Base-by-base conservation (phyloP, 2,888 invertebrate genomes). In the Charanyca ferruginea region DNA sequence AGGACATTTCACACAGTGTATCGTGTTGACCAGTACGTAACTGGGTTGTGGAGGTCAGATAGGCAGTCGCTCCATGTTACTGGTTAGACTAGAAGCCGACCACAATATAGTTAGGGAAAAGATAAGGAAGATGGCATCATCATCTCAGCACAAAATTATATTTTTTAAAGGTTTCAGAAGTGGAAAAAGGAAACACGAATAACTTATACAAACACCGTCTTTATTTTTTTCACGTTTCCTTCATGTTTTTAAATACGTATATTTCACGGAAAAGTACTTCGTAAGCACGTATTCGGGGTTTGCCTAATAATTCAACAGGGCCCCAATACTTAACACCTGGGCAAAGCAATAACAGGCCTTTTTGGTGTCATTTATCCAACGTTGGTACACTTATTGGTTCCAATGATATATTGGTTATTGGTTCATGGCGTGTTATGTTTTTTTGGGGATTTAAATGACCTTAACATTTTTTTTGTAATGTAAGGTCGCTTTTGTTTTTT, bases 271-370 rank as follows among this genome's bases (percentile, higher is more conserved):
- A 51, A 23, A 52, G 25, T 16, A 41, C 48, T 38, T 38, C 22
- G 35, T 32, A 52, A 57, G 47, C 73, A 77, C 54, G 73, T 63
- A 62, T 68, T 55, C 60, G 58, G 68, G 70, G 54, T 76, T 60
- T 66, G 55, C 25, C 47, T 80, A 83, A 83, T 83, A 81, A 79
- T 66, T 81, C 69, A 81, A 59, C 66, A 11, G 57, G 52, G 38
- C 51, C 47, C 75, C 61, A 75, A 80, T 83, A 57, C 66, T 64
- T 74, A 74, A 60, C 81, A 81, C 81, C 81, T 83, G 81, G 66
- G 66, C 2, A n/a, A 22, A 51, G 80, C 66, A 77, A 78, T 81
- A 81, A 78, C 78, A 71, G 66, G 63, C 70, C 60, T 73, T 73
- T 73, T 73, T 67, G 61, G 69, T 74, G 76, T 76, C 75, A 71